Base-by-base conservation (phyloP, 2,113 vertebrate genomes). In the Gadus chalcogrammus region DNA sequence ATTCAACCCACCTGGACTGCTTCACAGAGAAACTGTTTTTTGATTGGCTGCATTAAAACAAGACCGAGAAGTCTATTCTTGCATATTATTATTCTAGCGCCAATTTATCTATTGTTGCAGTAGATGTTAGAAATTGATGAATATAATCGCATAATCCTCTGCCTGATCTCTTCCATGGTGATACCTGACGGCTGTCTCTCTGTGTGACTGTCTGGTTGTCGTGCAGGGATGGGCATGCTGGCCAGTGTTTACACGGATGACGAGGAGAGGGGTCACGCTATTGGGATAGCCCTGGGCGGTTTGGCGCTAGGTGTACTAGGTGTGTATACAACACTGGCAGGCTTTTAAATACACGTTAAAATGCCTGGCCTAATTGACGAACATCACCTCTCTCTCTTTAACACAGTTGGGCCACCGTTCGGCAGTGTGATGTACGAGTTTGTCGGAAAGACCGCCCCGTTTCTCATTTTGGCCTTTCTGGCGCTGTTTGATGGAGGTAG, bases 241-340 rank as follows among this genome's bases (percentile, higher is more conserved):
- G 97, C 96, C 69, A 98, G 94, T 6, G 94, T 98, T n/a, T 99
- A 99, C 75, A 96, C 96, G 0, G 93, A 98, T 17, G 97, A 99
- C 18, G 94, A 96, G 67, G 96, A 99, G 85, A 85, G 97, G 85
- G 95, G 97, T 70, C 95, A 95, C 0, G 96, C 96, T 7, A 98
- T 99, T 75, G 97, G 97, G 1, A 94, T 98, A 9, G 97, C 97
- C 4, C 82, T 99, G 28, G 96, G 97, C 79, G 97, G 97, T 81
- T 90, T 99, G 69, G 97, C 97, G 11, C 88, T 99, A 93, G 97
- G 97, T 48, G 97, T 99, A 4, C 75, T 99, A 71, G 94, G 97
- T 99, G 64, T 78, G 95, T 94, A 68, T 69, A 38, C 11, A 64
- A 16, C 22, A 24, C 12, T 20, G 8, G 17, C n/a, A 27, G 58